Base-by-base conservation (phyloP, 2,888 invertebrate genomes). In the Hetaerina titia region DNA sequence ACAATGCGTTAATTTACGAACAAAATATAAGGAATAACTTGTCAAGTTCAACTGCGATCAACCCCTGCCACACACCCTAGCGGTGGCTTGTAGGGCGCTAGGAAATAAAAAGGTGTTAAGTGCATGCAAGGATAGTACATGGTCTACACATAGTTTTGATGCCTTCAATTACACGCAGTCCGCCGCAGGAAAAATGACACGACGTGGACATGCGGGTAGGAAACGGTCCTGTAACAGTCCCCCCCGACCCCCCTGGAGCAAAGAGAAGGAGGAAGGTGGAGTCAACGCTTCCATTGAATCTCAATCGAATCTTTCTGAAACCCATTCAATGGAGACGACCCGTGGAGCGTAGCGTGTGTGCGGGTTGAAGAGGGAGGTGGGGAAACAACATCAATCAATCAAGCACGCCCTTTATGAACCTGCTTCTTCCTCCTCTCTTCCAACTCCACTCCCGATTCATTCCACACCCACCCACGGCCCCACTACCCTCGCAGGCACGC, bases 331-430 rank as follows among this genome's bases (percentile, higher is more conserved):
- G 69, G 22, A 69, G 69, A 69, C 69, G 69, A 69, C 69, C 69
- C 69, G 22, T 19, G 69, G 69, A 69, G 69, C 69, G 69, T 69
- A n/a, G 69, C 15, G 63, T 17, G 17, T 63, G 63, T 17, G 69
- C 25, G 25, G 74, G 25, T 25, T 13, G 74, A 9, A 25, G 74
- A 31, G 81, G 81, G 2, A 13, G 81, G 15, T 11, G 25, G 25
- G 81, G 81, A 31, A 31, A 31, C 81, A 81, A 31, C 81, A 81
- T 81, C 81, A 81, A 81, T 81, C 81, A 81, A 81, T 81, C 81
- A 81, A 81, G 11, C 81, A 81, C 69, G 69, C 69, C 69, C 69
- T 69, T 69, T 69, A 69, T n/a, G 69, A 69, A 69, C 69, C n/a
- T 19, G 69, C 69, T n/a, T 69, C 69, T 69, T 69, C 69, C 69